phyloP scores from a whole-genome alignment of 1,140 invertebrate genomes.

The Aphaenogaster ashmeadi region DNA sequence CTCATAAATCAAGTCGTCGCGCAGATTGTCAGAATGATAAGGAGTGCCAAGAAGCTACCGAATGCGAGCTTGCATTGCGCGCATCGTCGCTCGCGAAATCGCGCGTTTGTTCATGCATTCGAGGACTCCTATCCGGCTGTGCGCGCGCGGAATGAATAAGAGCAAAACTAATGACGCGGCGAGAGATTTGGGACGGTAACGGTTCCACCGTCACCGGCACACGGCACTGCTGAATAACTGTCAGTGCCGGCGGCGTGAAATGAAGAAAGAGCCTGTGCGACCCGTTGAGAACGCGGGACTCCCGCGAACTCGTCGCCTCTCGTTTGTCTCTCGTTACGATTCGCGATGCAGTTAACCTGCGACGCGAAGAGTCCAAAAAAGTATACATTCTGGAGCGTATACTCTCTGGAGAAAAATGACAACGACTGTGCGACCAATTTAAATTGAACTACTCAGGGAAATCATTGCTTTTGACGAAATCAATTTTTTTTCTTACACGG shows the following conservation, averaged over 20 bases:
- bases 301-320: slow-evolving; percentile 18
- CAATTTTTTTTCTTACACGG: background rate
- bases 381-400: background rate
- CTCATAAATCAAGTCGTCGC: background rate
- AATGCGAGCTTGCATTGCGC: slow-evolving; percentile 11
- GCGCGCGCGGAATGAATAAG: slow-evolving; percentile 67
- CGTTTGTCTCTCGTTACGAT: background rate
- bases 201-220: slow-evolving; percentile 37
- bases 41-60: background rate
- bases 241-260: slow-evolving; percentile 49
- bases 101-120: background rate
- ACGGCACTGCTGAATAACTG: slow-evolving; percentile 56
- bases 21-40: background rate
- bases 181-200: slow-evolving; percentile 70
- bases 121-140: background rate
- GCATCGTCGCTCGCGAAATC: background rate
- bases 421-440: background rate
- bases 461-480: background rate
- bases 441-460: background rate
- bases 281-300: slow-evolving; percentile 25
- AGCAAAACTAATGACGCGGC: slow-evolving; percentile 72
- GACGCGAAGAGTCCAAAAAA: background rate
- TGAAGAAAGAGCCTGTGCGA: slow-evolving; percentile 65
- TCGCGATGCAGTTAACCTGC: slow-evolving; percentile 19
- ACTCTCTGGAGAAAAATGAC: background rate